Evolutionary conservation across 2,797 vertebrate species (phyloP).

Genomic region (Enteromius viviparus): DNA sequence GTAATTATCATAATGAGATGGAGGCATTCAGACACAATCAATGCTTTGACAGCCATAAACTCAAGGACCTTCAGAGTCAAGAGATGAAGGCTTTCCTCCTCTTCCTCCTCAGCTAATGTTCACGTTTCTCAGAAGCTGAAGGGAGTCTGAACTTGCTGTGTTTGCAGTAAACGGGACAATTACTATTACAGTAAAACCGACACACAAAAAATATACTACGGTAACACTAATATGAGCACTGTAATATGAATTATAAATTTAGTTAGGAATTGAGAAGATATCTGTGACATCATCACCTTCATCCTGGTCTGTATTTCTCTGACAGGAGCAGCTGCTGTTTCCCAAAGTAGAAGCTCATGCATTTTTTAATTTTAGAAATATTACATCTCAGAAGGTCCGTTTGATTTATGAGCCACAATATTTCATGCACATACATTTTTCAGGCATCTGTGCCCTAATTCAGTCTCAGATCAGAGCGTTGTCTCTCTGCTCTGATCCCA

Average conservation of each 20-base stretch:
- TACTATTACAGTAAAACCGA: no score
- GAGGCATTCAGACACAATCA: constrained; percentile 1
- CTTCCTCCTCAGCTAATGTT: neutral
- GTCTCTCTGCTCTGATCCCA: neutral
- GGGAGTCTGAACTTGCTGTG: neutral
- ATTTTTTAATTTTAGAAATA: constrained; percentile 52
- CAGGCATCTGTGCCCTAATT: neutral
- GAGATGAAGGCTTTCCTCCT: neutral
- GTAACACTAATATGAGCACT: neutral
- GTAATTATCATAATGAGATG: constrained; percentile 40
- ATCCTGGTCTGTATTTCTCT: neutral
- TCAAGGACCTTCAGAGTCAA: constrained; percentile 3
- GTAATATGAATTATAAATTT: no score
- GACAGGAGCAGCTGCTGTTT: constrained; percentile 13
- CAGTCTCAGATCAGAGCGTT: neutral
- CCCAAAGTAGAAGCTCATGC: constrained; percentile 49
- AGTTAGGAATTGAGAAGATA: neutral
- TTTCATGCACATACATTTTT: constrained; percentile 48
- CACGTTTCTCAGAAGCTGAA: neutral
- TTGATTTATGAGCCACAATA: constrained; percentile 48
- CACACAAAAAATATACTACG: neutral
- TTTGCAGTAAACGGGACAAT: neutral
- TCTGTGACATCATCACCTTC: neutral
- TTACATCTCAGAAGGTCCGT: neutral
- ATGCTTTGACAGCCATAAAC: neutral